Conservation (phyloP, 2,888 invertebrate genomes). For the Macaria notata region DNA sequence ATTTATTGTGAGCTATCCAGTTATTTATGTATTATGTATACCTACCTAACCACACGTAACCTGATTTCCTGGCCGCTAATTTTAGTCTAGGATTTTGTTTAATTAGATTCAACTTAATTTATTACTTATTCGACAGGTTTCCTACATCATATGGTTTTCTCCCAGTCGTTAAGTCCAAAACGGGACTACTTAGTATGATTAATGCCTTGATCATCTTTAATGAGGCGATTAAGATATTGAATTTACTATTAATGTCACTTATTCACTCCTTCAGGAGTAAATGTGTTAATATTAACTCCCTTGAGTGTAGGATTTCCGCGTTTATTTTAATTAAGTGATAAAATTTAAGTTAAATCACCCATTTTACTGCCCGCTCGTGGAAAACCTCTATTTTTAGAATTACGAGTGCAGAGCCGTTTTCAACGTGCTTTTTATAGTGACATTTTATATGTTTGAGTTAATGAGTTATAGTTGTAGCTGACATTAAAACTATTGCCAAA, state of each 20-base stretch:
- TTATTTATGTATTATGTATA: too few species aligned
- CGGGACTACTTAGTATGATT: constrained; percentile 19
- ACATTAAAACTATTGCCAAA: too few species aligned
- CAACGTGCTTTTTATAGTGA: too few species aligned
- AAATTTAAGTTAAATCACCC: constrained; percentile 7
- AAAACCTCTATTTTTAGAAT: not conserved
- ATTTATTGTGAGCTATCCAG: too few species aligned
- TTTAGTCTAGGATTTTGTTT: too few species aligned
- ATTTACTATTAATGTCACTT: constrained; percentile 29
- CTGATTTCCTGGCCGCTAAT: too few species aligned
- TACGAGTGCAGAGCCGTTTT: too few species aligned
- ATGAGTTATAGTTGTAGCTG: too few species aligned
- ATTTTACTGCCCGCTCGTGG: constrained; percentile 5
- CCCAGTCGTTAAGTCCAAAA: constrained; percentile 23
- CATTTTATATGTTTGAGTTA: too few species aligned
- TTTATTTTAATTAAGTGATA: constrained; percentile 27
- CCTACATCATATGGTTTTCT: constrained; percentile 10
- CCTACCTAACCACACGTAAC: too few species aligned
- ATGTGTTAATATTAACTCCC: not conserved
- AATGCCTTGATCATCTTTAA: constrained; percentile 22
- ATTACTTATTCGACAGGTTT: too few species aligned
- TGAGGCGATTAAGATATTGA: constrained; percentile 26
- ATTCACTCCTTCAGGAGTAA: constrained; percentile 21
- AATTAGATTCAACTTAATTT: too few species aligned
- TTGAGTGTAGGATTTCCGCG: constrained; percentile 35